Evolutionary conservation across 2,888 invertebrate species (phyloP).

Genomic region (Hoplodrina blanda): DNA sequence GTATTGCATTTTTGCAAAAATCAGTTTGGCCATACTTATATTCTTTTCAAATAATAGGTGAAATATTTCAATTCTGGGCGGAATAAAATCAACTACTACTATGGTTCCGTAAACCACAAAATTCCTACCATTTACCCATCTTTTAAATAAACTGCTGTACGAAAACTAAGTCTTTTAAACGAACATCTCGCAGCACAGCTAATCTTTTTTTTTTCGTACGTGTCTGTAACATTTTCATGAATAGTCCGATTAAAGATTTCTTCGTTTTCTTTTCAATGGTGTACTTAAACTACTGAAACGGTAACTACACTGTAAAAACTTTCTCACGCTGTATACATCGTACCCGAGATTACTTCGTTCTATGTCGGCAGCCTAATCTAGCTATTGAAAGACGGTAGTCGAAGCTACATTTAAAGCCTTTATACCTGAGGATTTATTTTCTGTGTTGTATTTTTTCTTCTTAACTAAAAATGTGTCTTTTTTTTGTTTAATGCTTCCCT

Average conservation of each 20-base stretch:
- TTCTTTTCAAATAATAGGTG: too few relatives aligned
- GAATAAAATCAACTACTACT: too few relatives aligned
- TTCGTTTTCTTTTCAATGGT: slow-evolving; percentile 13
- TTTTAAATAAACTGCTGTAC: background rate
- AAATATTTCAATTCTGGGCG: too few relatives aligned
- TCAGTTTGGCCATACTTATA: too few relatives aligned
- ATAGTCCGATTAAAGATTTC: slow-evolving; percentile 9
- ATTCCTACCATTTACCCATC: too few relatives aligned
- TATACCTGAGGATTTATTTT: slow-evolving; percentile 14
- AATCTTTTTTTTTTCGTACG: slow-evolving; percentile 14
- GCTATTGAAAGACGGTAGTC: slow-evolving; percentile 25
- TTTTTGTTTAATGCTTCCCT: too few relatives aligned
- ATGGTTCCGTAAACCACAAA: too few relatives aligned
- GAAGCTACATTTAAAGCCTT: slow-evolving; percentile 1
- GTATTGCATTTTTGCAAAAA: too few relatives aligned
- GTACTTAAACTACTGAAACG: slow-evolving; percentile 2
- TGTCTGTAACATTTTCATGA: slow-evolving; percentile 10
- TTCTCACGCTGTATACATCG: slow-evolving; percentile 11
- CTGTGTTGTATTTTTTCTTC: background rate
- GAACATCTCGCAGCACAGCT: background rate
- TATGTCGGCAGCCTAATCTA: slow-evolving; percentile 37
- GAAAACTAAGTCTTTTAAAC: background rate
- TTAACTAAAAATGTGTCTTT: background rate
- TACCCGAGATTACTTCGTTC: slow-evolving; percentile 32
- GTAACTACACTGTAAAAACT: slow-evolving; percentile 30